phyloP scores from a whole-genome alignment of 2,888 invertebrate species.

The Drosophila engyochracea region DNA sequence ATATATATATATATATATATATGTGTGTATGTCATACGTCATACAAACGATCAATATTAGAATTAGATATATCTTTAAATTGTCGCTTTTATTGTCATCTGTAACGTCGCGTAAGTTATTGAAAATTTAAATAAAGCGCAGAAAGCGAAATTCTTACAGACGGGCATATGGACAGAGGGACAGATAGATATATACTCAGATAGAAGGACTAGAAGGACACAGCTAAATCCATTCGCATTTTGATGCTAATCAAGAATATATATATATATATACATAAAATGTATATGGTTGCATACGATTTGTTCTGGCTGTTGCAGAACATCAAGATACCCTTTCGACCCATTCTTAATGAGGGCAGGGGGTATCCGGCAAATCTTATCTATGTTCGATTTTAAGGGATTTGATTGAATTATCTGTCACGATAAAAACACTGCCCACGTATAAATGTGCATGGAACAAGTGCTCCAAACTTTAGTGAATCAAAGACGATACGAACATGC shows the following conservation, averaged over 20 bases:
- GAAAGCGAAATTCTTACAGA: too few species aligned
- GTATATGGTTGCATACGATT: not conserved
- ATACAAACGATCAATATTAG: too few species aligned
- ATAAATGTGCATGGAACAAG: conserved; percentile 34
- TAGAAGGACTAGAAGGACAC: not conserved
- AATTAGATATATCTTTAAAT: too few species aligned
- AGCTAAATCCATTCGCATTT: conserved; percentile 2
- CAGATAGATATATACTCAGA: not conserved
- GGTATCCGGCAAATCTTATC: conserved; percentile 43
- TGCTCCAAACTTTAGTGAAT: conserved; percentile 27
- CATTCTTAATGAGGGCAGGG: not conserved
- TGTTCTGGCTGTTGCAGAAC: not conserved
- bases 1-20: not conserved
- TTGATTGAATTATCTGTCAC: conserved; percentile 38
- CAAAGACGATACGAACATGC: conserved; percentile 29
- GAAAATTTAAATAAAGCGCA: too few species aligned
- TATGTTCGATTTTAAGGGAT: conserved; percentile 32
- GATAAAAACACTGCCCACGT: conserved; percentile 30
- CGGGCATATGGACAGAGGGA: too few species aligned
- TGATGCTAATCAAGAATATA: not conserved
- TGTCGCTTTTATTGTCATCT: too few species aligned
- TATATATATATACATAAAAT: not conserved
- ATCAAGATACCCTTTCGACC: not conserved
- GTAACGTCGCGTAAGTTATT: too few species aligned
- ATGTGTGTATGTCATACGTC: too few species aligned